Conservation (phyloP, 2,797 vertebrate genomes). For the Catharus ustulatus region DNA sequence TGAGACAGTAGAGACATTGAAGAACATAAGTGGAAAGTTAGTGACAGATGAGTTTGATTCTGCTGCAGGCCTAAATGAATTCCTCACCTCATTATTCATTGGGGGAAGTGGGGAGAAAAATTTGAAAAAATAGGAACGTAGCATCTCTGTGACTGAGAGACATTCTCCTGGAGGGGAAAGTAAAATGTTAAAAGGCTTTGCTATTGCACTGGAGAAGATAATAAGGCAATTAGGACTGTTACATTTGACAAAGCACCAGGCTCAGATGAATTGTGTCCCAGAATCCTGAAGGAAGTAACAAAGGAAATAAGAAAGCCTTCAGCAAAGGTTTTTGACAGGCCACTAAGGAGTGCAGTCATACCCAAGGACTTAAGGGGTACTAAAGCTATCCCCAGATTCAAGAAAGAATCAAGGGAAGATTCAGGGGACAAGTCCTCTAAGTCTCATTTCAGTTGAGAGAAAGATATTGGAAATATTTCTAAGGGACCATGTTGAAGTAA, state of each 20-base stretch:
- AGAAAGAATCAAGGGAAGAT: slow-evolving; percentile 29
- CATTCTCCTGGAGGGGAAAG: slow-evolving; percentile 61
- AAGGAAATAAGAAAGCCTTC: slow-evolving; percentile 56
- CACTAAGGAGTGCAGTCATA: slow-evolving; percentile 14
- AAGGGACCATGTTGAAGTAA: neutral
- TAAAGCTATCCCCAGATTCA: slow-evolving; percentile 19
- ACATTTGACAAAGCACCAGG: slow-evolving; percentile 61
- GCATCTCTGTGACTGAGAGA: slow-evolving; percentile 20
- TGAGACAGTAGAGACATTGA: slow-evolving; percentile 4
- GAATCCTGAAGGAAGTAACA: slow-evolving; percentile 59
- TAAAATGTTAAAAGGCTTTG: slow-evolving; percentile 68
- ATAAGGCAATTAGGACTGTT: slow-evolving; percentile 70
- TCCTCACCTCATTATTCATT: slow-evolving; percentile 48
- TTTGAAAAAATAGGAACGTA: neutral
- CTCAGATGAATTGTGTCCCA: slow-evolving; percentile 58
- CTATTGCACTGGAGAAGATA: slow-evolving; percentile 59
- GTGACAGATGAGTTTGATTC: slow-evolving; percentile 58
- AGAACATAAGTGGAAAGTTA: slow-evolving; percentile 29
- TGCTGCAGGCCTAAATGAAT: slow-evolving; percentile 59
- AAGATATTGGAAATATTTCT: slow-evolving; percentile 45
- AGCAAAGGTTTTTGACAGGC: slow-evolving; percentile 49
- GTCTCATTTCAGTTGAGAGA: slow-evolving; percentile 16
- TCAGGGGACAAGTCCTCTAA: neutral
- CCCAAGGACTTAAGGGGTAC: slow-evolving; percentile 16
- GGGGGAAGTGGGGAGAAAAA: neutral